Evolutionary conservation across 2,888 invertebrate species (phyloP).

Genomic region (Pecten maximus): DNA sequence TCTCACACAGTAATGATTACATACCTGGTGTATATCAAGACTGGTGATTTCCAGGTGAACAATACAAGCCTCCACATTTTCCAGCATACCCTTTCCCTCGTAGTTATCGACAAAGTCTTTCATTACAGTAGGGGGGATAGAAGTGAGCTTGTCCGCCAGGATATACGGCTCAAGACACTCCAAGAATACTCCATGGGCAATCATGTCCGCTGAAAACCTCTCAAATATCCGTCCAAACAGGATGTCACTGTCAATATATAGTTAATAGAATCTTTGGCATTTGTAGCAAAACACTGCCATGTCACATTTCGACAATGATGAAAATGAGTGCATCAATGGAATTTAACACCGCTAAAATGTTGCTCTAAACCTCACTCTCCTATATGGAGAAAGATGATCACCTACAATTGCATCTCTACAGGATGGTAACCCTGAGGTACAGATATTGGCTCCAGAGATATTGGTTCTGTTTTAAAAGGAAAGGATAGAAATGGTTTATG

Average conservation of each 20-base stretch:
- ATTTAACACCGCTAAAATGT: too few relatives aligned
- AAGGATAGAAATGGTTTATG: too few relatives aligned
- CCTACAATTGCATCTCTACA: too few relatives aligned
- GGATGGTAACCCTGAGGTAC: too few relatives aligned
- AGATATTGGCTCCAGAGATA: too few relatives aligned
- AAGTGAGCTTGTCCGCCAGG: conserved; percentile 85
- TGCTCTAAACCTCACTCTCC: too few relatives aligned
- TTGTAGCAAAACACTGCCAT: too few relatives aligned
- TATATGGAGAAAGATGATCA: too few relatives aligned
- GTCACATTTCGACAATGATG: too few relatives aligned
- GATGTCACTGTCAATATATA: conserved; percentile 78
- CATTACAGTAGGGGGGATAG: conserved; percentile 88
- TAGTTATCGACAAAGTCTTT: conserved; percentile 89
- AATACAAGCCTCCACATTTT: conserved; percentile 88
- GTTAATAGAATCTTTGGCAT: too few relatives aligned
- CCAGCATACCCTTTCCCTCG: conserved; percentile 86
- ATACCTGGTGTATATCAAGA: conserved; percentile 89
- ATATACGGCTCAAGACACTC: conserved; percentile 89
- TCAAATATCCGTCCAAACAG: conserved; percentile 86
- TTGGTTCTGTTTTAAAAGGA: too few relatives aligned
- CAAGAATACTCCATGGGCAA: conserved; percentile 87
- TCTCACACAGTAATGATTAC: conserved; percentile 1
- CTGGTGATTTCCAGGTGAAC: conserved; percentile 89
- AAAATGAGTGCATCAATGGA: too few relatives aligned
- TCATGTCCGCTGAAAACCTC: conserved; percentile 85